Base-by-base conservation (phyloP, 1,140 invertebrate genomes). In the Ceratina calcarata region DNA sequence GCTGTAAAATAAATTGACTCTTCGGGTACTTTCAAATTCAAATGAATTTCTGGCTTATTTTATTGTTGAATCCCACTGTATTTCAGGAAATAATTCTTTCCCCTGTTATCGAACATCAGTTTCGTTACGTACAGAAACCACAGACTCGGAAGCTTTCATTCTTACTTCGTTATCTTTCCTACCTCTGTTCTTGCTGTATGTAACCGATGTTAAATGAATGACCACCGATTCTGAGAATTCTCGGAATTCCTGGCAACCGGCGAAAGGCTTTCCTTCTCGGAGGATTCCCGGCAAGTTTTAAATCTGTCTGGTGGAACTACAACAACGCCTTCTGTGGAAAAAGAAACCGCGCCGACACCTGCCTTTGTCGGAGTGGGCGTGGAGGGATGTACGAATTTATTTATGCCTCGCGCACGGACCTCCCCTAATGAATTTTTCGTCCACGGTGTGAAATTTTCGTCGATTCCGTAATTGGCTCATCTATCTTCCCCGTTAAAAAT, bases 401-500 rank as follows among this genome's bases (percentile, higher is more conserved):
- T 88, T 87, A 88, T 84, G 85, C 79, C 49, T n/a, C 55, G n/a
- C 37, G 37, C 72, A 66, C 73, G 87, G 78, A 88, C 83, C 70
- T 73, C 82, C 37, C 81, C 86, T 90, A 90, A 90, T 90, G 89
- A 90, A 90, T 88, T 88, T 45, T 87, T 74, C 67, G 80, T 78
- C 65, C 78, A 58, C 87, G 87, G 88, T 86, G 89, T 90, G 88
- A 90, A 89, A 89, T 89, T 45, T 83, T 88, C 84, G 86, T 84
- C 86, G 84, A 89, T 89, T 90, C 87, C 85, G 69, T 89, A 85
- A 85, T 85, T 87, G 86, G 70, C 86, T 88, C 87, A 86, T 88
- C 86, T 73, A 88, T 88, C 87, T 86, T 88, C 60, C 58, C 71
- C 64, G 72, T 69, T 66, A 73, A 82, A 77, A 84, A 79, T 85